phyloP scores from a whole-genome alignment of 2,888 invertebrate species.

The Campoplex nolae region DNA sequence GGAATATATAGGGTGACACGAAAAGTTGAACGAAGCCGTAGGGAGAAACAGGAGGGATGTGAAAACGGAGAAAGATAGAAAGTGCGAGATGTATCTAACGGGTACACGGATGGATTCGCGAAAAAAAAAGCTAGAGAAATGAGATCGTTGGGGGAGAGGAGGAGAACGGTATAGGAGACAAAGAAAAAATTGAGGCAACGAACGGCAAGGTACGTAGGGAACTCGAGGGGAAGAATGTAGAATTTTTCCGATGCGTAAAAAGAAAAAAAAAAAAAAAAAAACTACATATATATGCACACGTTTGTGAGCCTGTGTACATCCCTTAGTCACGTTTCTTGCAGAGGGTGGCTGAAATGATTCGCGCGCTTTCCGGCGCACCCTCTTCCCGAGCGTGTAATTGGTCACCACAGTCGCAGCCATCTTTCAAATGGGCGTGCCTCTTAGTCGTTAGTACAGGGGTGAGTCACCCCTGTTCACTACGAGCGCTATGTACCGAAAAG shows the following conservation, averaged over 20 bases:
- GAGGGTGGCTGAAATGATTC: slow-evolving; percentile 69
- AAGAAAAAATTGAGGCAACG: slow-evolving; percentile 43
- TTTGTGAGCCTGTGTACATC: slow-evolving; percentile 31
- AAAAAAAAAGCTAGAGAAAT: slow-evolving; percentile 34
- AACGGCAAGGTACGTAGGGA: slow-evolving; percentile 15
- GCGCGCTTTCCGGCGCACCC: slow-evolving; percentile 79
- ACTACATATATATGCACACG: slow-evolving; percentile 35
- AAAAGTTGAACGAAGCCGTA: slow-evolving; percentile 58
- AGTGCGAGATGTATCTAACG: background rate
- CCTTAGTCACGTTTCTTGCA: slow-evolving; percentile 60
- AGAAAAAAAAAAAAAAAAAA: slow-evolving; percentile 62
- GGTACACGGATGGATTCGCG: background rate
- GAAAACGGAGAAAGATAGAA: slow-evolving; percentile 14
- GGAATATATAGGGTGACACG: slow-evolving; percentile 50
- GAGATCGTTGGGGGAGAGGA: background rate
- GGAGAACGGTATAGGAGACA: slow-evolving; percentile 30
- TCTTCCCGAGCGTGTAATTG: slow-evolving; percentile 77
- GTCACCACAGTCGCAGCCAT: slow-evolving; percentile 79
- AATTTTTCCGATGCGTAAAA: slow-evolving; percentile 70
- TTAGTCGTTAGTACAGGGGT: slow-evolving; percentile 78
- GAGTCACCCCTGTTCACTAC: slow-evolving; percentile 79
- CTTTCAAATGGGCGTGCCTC: slow-evolving; percentile 81
- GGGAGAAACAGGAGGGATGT: slow-evolving; percentile 36
- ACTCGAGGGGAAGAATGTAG: slow-evolving; percentile 58
- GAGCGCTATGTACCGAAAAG: slow-evolving; percentile 68